Conservation (phyloP, 2,888 invertebrate species). For the Drosophila kanekoi region DNA sequence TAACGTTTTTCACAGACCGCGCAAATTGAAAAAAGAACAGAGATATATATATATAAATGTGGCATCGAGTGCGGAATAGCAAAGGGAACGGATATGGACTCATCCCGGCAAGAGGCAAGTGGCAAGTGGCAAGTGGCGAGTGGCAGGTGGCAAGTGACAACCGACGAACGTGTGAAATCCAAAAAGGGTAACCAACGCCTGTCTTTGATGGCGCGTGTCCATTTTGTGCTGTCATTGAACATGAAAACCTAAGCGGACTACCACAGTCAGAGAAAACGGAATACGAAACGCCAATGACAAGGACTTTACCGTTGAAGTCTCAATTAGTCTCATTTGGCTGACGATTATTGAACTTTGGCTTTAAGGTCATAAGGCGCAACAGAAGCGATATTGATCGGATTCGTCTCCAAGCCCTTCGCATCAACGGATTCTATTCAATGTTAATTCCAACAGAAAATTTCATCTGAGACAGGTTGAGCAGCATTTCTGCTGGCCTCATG, state of each 20-base stretch:
- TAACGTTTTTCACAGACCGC: slow-evolving; percentile 58
- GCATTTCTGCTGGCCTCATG: not conserved
- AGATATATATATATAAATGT: slow-evolving; percentile 31
- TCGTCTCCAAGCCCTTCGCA: slow-evolving; percentile 3
- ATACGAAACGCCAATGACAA: slow-evolving; percentile 31
- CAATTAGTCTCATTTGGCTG: slow-evolving; percentile 51
- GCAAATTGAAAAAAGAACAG: slow-evolving; percentile 72
- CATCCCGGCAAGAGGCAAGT: slow-evolving; percentile 22
- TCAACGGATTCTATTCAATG: slow-evolving; percentile 8
- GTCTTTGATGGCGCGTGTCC: slow-evolving; percentile 46
- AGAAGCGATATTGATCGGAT: slow-evolving; percentile 48
- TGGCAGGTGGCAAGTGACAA: slow-evolving; percentile 45
- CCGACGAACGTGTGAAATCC: slow-evolving; percentile 69
- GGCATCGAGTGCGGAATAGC: slow-evolving; percentile 53
- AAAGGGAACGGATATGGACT: slow-evolving; percentile 52
- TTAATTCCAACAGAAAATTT: slow-evolving; percentile 6
- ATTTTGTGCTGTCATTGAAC: slow-evolving; percentile 54
- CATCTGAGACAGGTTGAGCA: not conserved
- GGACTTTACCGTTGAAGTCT: slow-evolving; percentile 30
- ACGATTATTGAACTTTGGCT: slow-evolving; percentile 47
- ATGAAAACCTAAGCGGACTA: slow-evolving; percentile 47
- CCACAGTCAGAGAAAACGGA: slow-evolving; percentile 22
- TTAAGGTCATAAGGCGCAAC: slow-evolving; percentile 43
- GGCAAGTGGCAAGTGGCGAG: slow-evolving; percentile 34
- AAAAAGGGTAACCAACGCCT: slow-evolving; percentile 45